Conservation (phyloP, 2,888 invertebrate species). For the Capitulum mitella region DNA sequence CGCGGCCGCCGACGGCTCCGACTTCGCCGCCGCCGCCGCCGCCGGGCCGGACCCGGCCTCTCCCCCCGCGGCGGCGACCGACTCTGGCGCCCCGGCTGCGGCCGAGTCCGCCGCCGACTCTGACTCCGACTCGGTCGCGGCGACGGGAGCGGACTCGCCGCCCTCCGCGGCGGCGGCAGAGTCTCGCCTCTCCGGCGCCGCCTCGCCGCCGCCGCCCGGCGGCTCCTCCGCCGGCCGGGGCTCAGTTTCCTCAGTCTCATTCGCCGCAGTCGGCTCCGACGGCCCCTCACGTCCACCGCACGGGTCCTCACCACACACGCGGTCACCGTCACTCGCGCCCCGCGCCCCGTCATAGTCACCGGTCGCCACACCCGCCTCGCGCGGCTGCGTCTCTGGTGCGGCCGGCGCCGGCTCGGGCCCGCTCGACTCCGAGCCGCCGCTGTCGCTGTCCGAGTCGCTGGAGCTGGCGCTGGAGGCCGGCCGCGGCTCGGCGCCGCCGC, state of each 20-base stretch:
- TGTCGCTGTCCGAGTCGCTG: neutral
- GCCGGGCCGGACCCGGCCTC: no score
- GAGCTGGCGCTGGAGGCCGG: slow-evolving; percentile 34
- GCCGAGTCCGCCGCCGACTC: no score
- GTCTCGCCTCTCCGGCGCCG: no score
- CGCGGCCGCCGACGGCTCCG: no score
- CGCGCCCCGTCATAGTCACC: neutral
- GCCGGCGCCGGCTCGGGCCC: neutral
- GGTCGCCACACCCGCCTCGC: neutral
- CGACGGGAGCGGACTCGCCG: neutral
- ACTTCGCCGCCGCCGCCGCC: no score
- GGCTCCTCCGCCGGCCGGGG: neutral
- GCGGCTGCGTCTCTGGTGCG: neutral
- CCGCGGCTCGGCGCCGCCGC: slow-evolving; percentile 28
- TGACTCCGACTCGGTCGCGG: no score
- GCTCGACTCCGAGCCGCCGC: neutral
- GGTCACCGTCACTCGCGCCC: neutral
- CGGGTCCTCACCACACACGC: no score
- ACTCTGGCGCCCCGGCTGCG: no score
- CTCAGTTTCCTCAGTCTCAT: neutral
- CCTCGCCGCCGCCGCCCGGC: no score
- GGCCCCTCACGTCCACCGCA: no score
- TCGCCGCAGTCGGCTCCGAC: neutral
- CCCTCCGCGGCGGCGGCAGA: neutral
- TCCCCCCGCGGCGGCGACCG: no score